These are phyloP conservation scores for Trididemnum miniatum DNA, from an alignment of 23 tunicate genomes.

Conservation along the genomic window DNA sequence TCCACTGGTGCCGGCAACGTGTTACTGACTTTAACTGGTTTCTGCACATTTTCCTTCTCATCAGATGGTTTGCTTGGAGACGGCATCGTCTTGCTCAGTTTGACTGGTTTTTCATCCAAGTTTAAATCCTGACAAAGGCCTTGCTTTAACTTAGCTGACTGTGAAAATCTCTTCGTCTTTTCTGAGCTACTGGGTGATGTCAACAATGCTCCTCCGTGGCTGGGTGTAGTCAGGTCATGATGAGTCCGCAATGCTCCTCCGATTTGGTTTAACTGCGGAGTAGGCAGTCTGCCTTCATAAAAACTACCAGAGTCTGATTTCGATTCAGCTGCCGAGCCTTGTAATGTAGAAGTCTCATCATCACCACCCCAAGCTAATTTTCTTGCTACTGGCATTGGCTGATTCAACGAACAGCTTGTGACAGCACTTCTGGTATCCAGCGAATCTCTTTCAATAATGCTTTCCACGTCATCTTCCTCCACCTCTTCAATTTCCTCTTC, in stretches of 20 bases:
- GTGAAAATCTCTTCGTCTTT: not conserved
- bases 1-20: not conserved
- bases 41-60: not conserved
- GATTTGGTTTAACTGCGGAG: conserved; percentile 69
- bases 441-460: conserved; percentile 16
- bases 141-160: not conserved
- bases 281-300: conserved; percentile 76
- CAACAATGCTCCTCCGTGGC: conserved; percentile 61
- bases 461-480: conserved; percentile 17
- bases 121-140: not conserved
- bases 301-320: not conserved
- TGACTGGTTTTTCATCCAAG: conserved; percentile 7
- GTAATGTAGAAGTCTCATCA: conserved; percentile 15
- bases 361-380: conserved; percentile 77
- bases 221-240: conserved; percentile 88
- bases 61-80: not conserved
- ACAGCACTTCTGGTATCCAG: conserved; percentile 13
- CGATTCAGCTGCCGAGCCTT: not conserved
- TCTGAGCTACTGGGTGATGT: conserved; percentile 46
- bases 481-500: not conserved
- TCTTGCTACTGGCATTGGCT: conserved; percentile 43
- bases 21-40: not conserved
- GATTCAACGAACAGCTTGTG: conserved; percentile 1
- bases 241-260: conserved; percentile 89
- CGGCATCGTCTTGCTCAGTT: conserved; percentile 8